These are phyloP conservation scores for Bettongia penicillata DNA, from an alignment of 2,113 vertebrate genomes.

Conservation along the genomic window DNA sequence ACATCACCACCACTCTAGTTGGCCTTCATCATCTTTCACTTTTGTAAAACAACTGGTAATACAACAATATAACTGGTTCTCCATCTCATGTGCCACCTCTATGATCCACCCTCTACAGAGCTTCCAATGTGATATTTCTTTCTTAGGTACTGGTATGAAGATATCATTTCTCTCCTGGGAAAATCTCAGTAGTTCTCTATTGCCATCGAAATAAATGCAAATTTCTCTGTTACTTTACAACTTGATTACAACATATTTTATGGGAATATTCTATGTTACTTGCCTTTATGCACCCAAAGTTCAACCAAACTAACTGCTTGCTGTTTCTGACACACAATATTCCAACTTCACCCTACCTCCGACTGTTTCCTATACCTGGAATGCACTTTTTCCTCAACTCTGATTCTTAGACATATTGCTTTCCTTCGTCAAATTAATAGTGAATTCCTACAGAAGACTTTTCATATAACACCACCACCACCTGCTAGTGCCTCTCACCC, in stretches of 20 bases:
- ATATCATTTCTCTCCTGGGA: neutral
- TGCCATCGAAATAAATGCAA: neutral
- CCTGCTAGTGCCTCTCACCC: neutral
- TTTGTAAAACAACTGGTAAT: neutral
- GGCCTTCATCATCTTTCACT: neutral
- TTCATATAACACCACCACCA: neutral
- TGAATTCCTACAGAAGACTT: neutral
- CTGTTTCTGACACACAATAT: neutral
- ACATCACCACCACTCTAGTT: neutral
- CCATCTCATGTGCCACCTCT: neutral
- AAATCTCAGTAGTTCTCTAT: neutral
- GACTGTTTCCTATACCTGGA: neutral
- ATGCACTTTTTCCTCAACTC: neutral
- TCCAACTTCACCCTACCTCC: neutral
- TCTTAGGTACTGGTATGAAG: neutral
- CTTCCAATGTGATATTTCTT: neutral
- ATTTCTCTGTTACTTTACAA: neutral
- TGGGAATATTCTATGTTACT: neutral
- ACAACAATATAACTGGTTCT: neutral
- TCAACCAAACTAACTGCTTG: neutral
- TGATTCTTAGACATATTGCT: neutral
- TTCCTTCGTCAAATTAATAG: neutral
- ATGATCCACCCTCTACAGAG: neutral
- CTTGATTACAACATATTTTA: neutral
- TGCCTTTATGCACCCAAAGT: neutral